Evolutionary conservation across 2,888 invertebrate genomes (phyloP).

Genomic region (Lomographa bimaculata): DNA sequence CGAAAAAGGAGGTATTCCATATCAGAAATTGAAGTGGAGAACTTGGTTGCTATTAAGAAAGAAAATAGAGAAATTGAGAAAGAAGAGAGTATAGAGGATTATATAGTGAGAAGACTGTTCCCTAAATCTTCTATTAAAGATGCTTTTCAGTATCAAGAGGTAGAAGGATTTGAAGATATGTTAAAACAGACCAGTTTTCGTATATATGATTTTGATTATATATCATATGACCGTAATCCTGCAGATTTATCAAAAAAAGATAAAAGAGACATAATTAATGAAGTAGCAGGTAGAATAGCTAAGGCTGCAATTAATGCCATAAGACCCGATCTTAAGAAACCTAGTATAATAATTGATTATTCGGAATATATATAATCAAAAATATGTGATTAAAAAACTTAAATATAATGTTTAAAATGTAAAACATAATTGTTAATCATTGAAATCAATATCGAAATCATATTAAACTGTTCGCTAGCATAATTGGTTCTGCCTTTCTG

Average conservation of each 20-base stretch:
- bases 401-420: no score
- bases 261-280: constrained; percentile 87
- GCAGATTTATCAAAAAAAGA: constrained; percentile 86
- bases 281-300: constrained; percentile 90
- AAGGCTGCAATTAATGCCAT: constrained; percentile 88
- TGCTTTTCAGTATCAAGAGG: constrained; percentile 90
- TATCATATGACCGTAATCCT: no score
- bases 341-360: no score
- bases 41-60: constrained; percentile 84
- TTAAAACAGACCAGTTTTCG: no score
- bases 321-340: no score
- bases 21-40: constrained; percentile 88
- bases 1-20: constrained; percentile 45
- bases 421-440: no score
- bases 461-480: no score
- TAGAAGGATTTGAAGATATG: constrained; percentile 88
- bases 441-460: no score
- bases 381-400: no score
- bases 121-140: constrained; percentile 90
- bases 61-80: constrained; percentile 85
- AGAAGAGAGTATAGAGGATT: constrained; percentile 86
- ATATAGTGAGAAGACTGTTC: constrained; percentile 93
- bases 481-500: no score
- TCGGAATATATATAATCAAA: no score
- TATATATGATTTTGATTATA: no score